Percentiles rank a stretch among this genome's conserved stretches.
These are phyloP conservation scores for Shargacucullia verbasci DNA, from an alignment of 2,888 invertebrate genomes.

Conservation along the genomic window DNA sequence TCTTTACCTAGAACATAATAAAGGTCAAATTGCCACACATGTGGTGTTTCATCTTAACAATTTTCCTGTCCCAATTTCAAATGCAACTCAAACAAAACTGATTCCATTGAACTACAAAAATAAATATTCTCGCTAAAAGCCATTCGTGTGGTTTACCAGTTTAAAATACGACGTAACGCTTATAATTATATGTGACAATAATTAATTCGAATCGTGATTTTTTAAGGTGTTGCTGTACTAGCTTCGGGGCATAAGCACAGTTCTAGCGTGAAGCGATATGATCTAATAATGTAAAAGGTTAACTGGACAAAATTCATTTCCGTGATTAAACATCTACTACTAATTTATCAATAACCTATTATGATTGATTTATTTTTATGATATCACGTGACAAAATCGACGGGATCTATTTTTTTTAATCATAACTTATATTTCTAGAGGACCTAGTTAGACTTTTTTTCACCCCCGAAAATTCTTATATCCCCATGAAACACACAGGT, in stretches of 20 bases:
- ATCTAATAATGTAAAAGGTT: slow-evolving; percentile 12
- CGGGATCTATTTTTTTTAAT: too few species aligned
- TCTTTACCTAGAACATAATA: too few species aligned
- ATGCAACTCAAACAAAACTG: background rate
- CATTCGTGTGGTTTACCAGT: slow-evolving; percentile 20
- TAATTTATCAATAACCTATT: background rate
- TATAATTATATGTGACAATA: slow-evolving; percentile 27
- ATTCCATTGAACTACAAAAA: slow-evolving; percentile 3
- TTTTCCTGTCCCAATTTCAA: slow-evolving; percentile 28
- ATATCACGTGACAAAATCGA: too few species aligned
- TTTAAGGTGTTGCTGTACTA: slow-evolving; percentile 7
- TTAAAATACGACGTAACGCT: slow-evolving; percentile 8
- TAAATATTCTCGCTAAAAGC: slow-evolving; percentile 22
- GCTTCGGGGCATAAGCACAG: slow-evolving; percentile 8
- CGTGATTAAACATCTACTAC: background rate
- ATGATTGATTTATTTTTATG: too few species aligned
- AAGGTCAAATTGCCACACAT: too few species aligned
- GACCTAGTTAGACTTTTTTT: too few species aligned
- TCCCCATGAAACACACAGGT: too few species aligned
- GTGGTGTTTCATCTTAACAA: background rate
- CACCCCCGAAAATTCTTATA: too few species aligned
- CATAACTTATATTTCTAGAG: too few species aligned
- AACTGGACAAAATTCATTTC: slow-evolving; percentile 7
- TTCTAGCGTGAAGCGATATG: background rate
- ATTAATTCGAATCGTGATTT: slow-evolving; percentile 24